Evolutionary conservation across 2,888 invertebrate species (phyloP), one percentile per base, ranked within the genome.

Genomic region (Drosophila antonietae): DNA sequence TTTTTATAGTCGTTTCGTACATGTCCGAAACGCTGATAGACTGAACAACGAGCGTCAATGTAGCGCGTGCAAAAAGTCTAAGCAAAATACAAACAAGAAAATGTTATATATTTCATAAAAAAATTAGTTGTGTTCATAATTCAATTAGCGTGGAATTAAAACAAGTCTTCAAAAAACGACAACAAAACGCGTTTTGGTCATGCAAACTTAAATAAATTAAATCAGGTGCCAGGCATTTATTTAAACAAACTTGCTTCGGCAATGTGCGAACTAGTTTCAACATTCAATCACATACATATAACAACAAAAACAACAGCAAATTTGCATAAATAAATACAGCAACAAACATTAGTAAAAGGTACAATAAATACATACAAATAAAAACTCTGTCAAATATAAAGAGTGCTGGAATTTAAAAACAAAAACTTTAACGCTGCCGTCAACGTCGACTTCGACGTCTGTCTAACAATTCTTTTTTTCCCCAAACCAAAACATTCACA

Each of bases 291-390:
- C 52, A 53, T 56, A 6, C 6, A 28, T 6, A 28, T 6, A 28
- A 28, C 6, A 6, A 28, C 28, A 28, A 61, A 68, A 69, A 55
- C 41, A 28, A 74, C 59, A 35, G 39, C 47, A 39, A 49, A 79
- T 77, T 84, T 74, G 76, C 84, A 80, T 89, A 89, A 89, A 80
- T 79, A 89, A 84, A 81, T 84, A 71, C 84, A 80, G 67, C 87
- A 78, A 60, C 83, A 88, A 80, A 83, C 74, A 81, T 53, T 62
- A 41, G 67, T 61, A 66, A 55, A 28, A 28, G 6, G 28, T 18
- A 46, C 23, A 47, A 47, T 58, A 55, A 59, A 59, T 23, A 59
- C 31, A 49, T 31, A 44, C 5, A 47, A 28, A 47, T 20, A 20
- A 33, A 41, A 62, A 55, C 55, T 35, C 65, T 64, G 62, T 66